Base-by-base conservation (phyloP, 2,797 vertebrate genomes). In the Xiphorhynchus erythropygius region DNA sequence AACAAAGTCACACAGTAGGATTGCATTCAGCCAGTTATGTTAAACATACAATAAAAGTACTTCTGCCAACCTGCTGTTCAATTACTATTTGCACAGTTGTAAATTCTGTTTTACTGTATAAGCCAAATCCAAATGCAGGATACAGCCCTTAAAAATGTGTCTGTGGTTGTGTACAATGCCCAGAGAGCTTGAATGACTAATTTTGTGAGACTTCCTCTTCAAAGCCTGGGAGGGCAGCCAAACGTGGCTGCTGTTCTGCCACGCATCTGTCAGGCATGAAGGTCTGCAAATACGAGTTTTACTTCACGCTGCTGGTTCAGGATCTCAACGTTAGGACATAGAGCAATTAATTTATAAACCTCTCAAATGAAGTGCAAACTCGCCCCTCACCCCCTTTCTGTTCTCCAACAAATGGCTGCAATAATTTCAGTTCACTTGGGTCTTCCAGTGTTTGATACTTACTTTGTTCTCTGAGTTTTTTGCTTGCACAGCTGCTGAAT, bases 391-490 rank as follows among this genome's bases (percentile, higher is more conserved):
- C 33, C 37, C 30, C 35, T 17, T 52, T 84, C 59, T 49, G n/a
- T 68, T 37, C 62, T 91, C 73, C 57, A 73, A 52, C 77, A 87
- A 84, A 32, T 8, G 80, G 52, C 32, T 79, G 41, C 18, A 65
- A 13, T 42, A 64, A 62, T 65, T 93, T n/a, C 75, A 65, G 47
- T 67, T 87, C 44, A 13, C 42, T 42, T 0, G 17, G 28, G 24
- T 18, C 59, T 42, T 44, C 17, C 52, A 67, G 27, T 53, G 18
- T 30, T 39, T 16, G 69, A 84, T 53, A 96, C 97, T 97, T 96
- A 99, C 99, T 99, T 99, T 99, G 84, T 96, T 97, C 81, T 99
- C 99, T 14, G 97, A 94, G 75, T 59, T 95, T 98, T 98, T 99
- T 75, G 98, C 97, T 87, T 99, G 99, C 67, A 98, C 92, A 41